phyloP scores from a whole-genome alignment of 2,797 vertebrate genomes.

The Scolopax rusticola region DNA sequence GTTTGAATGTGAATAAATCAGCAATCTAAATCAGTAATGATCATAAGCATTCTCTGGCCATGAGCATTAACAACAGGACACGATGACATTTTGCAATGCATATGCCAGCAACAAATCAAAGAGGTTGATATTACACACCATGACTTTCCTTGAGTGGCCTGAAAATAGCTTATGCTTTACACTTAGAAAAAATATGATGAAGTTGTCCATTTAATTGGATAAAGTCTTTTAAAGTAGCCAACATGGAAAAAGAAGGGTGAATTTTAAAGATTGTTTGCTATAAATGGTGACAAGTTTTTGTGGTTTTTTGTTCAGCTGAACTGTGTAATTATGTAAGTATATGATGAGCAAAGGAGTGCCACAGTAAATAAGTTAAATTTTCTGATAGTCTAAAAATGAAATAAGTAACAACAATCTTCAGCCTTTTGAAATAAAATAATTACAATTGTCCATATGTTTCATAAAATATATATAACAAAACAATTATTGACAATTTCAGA shows the following conservation, averaged over 20 bases:
- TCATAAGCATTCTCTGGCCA: background rate
- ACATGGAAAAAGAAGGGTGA: background rate
- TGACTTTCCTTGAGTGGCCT: background rate
- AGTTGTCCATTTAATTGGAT: background rate
- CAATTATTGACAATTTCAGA: background rate
- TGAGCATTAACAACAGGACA: background rate
- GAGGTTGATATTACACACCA: background rate
- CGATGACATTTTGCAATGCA: slow-evolving; percentile 1
- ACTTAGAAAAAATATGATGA: background rate
- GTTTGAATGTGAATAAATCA: slow-evolving; percentile 26
- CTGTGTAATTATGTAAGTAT: background rate
- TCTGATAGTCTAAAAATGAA: background rate
- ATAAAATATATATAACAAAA: background rate
- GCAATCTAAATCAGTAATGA: background rate
- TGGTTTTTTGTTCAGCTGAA: background rate
- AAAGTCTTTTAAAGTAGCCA: background rate
- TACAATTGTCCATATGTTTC: background rate
- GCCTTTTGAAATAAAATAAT: background rate
- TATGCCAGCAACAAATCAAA: background rate
- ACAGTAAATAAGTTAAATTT: background rate
- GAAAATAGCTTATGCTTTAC: slow-evolving; percentile 23
- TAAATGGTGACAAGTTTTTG: background rate
- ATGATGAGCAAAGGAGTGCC: background rate
- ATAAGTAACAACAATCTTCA: background rate
- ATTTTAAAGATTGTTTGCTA: background rate